A percentile compares a stretch with the other conserved stretches of the same genome.
Conservation (phyloP, 2,888 invertebrate species). For the Temnothorax ravouxi region DNA sequence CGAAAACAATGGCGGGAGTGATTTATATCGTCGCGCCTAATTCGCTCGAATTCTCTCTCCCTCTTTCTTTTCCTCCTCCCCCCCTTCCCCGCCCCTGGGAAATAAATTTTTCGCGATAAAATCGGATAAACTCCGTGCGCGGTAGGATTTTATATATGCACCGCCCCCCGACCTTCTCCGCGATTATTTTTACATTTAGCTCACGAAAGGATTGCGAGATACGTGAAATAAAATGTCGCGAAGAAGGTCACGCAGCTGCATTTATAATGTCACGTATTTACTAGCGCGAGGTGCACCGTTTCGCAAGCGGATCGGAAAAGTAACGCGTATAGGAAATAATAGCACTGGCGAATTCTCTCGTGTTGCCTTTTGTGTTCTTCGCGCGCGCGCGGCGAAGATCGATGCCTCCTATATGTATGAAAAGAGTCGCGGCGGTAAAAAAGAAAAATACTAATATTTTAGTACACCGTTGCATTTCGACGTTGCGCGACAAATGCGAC, state of each 20-base stretch:
- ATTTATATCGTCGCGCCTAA: slow-evolving; percentile 41
- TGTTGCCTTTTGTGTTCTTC: neutral
- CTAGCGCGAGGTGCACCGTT: slow-evolving; percentile 32
- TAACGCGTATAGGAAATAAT: slow-evolving; percentile 17
- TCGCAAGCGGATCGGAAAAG: slow-evolving; percentile 19
- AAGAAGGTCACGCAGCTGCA: slow-evolving; percentile 53
- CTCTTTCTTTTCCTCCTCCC: neutral
- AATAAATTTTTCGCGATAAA: slow-evolving; percentile 38
- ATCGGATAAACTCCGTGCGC: slow-evolving; percentile 5
- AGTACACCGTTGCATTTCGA: neutral
- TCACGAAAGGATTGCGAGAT: slow-evolving; percentile 45
- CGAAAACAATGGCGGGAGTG: slow-evolving; percentile 31
- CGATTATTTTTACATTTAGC: slow-evolving; percentile 46
- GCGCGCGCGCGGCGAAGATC: neutral
- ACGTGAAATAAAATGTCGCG: slow-evolving; percentile 46
- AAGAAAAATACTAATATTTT: slow-evolving; percentile 17
- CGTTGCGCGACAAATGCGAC: slow-evolving; percentile 17
- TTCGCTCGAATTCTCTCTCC: slow-evolving; percentile 9
- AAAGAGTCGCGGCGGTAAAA: neutral
- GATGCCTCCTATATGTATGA: neutral
- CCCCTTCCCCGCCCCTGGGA: neutral
- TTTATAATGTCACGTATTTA: slow-evolving; percentile 50
- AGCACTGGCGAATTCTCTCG: neutral
- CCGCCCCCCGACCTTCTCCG: slow-evolving; percentile 2
- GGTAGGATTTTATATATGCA: slow-evolving; percentile 9